Evolutionary conservation across 2,113 vertebrate genomes (phyloP), one percentile per base, ranked within the genome.

Genomic region (Saguinus imperator): DNA sequence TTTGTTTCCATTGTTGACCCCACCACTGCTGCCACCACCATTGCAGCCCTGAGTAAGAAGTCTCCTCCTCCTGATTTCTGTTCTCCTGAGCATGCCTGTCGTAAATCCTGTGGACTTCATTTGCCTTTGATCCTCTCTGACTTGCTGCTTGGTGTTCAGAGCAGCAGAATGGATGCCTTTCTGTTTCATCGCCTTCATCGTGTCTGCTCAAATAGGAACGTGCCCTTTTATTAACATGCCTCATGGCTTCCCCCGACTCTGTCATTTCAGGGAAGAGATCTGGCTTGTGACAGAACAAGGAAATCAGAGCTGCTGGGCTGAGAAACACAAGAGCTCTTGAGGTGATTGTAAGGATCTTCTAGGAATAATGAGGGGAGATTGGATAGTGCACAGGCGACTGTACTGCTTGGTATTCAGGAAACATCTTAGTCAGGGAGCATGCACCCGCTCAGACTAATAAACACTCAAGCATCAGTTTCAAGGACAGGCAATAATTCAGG

Each of bases 21-120:
- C 58, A 4, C 0, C 0, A 1, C 9, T 3, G 5, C 83, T 0
- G 0, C 25, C 14, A 8, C 48, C 18, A 27, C 72, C 76, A 14
- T 3, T 83, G 0, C 73, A 21, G 35, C n/a, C 20, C 4, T 40
- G 17, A 70, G 23, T 6, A n/a, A 61, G 82, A 40, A 45, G 50
- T 8, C 16, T 13, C 18, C 21, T 37, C 14, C 66, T 21, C 27
- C 61, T 55, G 4, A 12, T 87, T 68, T 68, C 6, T 12, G 8
- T 50, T 50, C 4, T 48, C 58, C 25, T 0, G 2, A 79, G 52
- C 75, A 29, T 11, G 13, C 83, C 32, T 3, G n/a, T 57, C 37
- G 21, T 40, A 76, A 95, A 89, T 85, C 82, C 79, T 7, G 4
- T 0, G 9, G 87, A 37, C 57, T 21, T 91, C 68, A 7, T 89